Conservation (phyloP, 2,113 vertebrate species). For the Empidonax traillii region DNA sequence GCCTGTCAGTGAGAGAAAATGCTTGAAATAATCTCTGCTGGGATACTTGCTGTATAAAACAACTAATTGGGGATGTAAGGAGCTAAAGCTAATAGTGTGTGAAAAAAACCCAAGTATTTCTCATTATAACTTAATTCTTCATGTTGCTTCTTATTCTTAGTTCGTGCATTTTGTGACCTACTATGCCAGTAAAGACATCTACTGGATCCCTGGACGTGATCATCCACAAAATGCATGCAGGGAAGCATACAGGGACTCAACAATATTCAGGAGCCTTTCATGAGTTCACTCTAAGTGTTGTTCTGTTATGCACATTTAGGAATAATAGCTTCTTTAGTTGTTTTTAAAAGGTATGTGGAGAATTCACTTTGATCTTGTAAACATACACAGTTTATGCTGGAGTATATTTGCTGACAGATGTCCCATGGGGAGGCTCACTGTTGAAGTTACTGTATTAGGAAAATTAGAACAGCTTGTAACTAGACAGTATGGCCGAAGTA, state of each 20-base stretch:
- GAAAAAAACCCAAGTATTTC: background rate
- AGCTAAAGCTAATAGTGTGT: background rate
- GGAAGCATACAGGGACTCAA: background rate
- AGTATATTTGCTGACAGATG: background rate
- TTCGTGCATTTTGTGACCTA: background rate
- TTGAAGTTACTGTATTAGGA: background rate
- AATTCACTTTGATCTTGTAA: background rate
- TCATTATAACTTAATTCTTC: background rate
- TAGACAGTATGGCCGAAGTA: background rate
- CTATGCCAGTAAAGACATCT: background rate
- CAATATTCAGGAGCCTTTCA: background rate
- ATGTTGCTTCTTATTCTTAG: background rate
- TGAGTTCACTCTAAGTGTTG: background rate
- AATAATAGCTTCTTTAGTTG: background rate
- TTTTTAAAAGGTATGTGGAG: background rate
- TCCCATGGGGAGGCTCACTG: background rate
- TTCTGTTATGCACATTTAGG: background rate
- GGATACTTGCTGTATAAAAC: background rate
- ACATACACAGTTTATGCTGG: background rate
- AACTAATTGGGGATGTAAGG: background rate
- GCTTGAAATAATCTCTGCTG: background rate
- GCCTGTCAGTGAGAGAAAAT: constrained; percentile 60
- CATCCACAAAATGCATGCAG: background rate
- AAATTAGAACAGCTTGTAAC: background rate
- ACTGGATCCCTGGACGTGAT: background rate